Conservation (phyloP, 2,797 vertebrate genomes). For the Cirrhinus molitorella region DNA sequence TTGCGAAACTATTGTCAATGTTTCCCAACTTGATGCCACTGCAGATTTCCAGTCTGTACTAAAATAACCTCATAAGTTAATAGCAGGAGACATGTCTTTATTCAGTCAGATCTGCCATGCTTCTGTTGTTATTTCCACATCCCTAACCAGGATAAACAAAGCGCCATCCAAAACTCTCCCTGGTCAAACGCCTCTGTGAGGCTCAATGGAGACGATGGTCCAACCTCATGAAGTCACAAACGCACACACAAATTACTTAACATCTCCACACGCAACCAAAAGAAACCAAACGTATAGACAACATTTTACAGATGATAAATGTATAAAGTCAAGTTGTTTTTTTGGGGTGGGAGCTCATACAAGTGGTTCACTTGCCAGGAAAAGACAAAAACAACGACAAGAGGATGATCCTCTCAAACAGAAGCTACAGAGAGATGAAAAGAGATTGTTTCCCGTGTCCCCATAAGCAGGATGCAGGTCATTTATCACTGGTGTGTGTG, state of each 20-base stretch:
- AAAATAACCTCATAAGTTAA: conserved; percentile 55
- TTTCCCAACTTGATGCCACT: conserved; percentile 48
- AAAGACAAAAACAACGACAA: background rate
- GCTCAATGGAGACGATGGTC: conserved; percentile 17
- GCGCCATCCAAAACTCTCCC: conserved; percentile 17
- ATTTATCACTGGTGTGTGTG: background rate
- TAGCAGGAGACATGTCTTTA: conserved; percentile 42
- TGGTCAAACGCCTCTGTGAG: conserved; percentile 38
- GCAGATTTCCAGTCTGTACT: conserved; percentile 50
- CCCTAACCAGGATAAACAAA: conserved; percentile 46
- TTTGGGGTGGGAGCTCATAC: background rate
- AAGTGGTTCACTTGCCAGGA: background rate
- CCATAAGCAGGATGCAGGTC: conserved; percentile 1
- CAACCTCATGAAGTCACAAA: background rate
- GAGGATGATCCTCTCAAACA: background rate
- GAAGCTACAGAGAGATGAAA: conserved; percentile 16
- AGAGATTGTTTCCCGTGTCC: background rate
- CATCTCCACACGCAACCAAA: conserved; percentile 27
- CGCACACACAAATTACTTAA: conserved; percentile 15
- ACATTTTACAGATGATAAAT: background rate
- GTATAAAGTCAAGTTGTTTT: background rate
- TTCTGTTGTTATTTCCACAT: conserved; percentile 48
- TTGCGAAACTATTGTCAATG: conserved; percentile 46
- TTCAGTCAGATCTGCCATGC: conserved; percentile 46
- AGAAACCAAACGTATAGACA: background rate